A percentile compares a stretch with the other conserved stretches of the same genome.
These are phyloP conservation scores for Xenopus borealis DNA, from an alignment of 2,113 vertebrate species.

Conservation along the genomic window DNA sequence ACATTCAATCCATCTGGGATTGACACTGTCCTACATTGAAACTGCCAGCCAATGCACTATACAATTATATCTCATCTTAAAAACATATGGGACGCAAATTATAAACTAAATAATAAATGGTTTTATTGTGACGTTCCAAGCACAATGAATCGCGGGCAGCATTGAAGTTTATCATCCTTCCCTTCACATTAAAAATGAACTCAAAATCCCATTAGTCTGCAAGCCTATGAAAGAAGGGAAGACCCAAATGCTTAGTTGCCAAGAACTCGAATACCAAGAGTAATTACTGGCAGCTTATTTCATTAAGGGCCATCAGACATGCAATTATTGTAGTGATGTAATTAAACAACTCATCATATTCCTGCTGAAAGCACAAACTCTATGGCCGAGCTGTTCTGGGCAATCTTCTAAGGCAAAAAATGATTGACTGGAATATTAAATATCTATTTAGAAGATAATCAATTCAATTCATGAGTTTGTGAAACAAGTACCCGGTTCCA, in stretches of 20 bases:
- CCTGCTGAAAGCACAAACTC: conserved; percentile 45
- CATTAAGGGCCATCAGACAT: conserved; percentile 32
- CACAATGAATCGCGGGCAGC: background rate
- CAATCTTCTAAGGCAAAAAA: conserved; percentile 26
- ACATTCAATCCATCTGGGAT: too few species aligned
- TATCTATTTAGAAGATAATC: conserved; percentile 33
- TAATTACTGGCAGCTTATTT: conserved; percentile 46
- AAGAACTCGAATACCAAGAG: conserved; percentile 38
- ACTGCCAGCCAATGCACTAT: too few species aligned
- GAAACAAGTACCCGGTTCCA: conserved; percentile 11
- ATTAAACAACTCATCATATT: conserved; percentile 53
- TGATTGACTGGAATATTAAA: conserved; percentile 42
- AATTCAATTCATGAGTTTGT: conserved; percentile 33
- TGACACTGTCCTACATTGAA: too few species aligned
- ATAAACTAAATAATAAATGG: too few species aligned
- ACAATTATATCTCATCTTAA: too few species aligned
- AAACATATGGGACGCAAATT: too few species aligned
- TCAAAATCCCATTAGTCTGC: too few species aligned
- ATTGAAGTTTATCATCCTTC: conserved; percentile 8
- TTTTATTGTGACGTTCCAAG: conserved; percentile 1
- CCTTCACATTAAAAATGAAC: background rate
- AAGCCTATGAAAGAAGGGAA: conserved; percentile 33
- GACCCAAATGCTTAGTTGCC: conserved; percentile 41
- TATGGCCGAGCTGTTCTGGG: conserved; percentile 35
- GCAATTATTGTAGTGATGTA: conserved; percentile 49